A percentile compares a stretch with the other conserved stretches of the same genome.
Conservation (phyloP, 37 sponge, comb jelly and placozoan genomes). For the Corticium candelabrum region DNA sequence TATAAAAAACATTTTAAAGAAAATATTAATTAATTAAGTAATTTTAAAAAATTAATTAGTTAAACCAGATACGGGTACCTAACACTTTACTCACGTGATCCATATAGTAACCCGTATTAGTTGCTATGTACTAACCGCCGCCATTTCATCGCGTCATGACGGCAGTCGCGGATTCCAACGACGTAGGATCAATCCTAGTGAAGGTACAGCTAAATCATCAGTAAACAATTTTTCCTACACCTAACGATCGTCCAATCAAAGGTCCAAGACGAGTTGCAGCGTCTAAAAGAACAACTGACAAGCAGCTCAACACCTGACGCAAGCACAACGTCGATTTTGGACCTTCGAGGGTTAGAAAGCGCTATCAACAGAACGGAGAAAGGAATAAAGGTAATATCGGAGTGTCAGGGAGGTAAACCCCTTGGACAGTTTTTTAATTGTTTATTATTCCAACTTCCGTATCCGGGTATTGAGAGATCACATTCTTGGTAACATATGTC, state of each 20-base stretch:
- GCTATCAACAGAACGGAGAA: slow-evolving; percentile 53
- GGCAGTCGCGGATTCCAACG: background rate
- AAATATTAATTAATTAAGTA: too few relatives aligned
- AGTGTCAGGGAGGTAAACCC: background rate
- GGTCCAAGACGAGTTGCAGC: slow-evolving; percentile 49
- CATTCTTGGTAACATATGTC: too few relatives aligned
- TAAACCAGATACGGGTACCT: too few relatives aligned
- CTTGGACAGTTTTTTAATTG: too few relatives aligned
- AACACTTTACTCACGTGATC: too few relatives aligned
- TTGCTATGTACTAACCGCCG: too few relatives aligned
- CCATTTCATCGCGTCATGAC: too few relatives aligned
- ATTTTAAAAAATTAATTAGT: too few relatives aligned
- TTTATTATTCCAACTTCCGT: too few relatives aligned
- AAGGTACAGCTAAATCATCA: slow-evolving; percentile 26
- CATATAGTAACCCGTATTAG: too few relatives aligned
- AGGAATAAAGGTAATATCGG: slow-evolving; percentile 25
- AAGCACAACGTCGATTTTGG: slow-evolving; percentile 10
- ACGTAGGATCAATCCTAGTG: slow-evolving; percentile 41
- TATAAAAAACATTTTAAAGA: too few relatives aligned
- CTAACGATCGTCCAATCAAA: background rate
- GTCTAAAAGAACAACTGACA: slow-evolving; percentile 25
- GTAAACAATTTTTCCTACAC: background rate
- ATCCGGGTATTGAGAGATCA: too few relatives aligned
- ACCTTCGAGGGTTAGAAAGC: slow-evolving; percentile 26
- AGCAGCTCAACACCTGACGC: background rate